Percentiles rank a stretch among this genome's conserved stretches.
These are phyloP conservation scores for Crotalus tigris DNA, from an alignment of 2,113 vertebrate species.

Conservation along the genomic window DNA sequence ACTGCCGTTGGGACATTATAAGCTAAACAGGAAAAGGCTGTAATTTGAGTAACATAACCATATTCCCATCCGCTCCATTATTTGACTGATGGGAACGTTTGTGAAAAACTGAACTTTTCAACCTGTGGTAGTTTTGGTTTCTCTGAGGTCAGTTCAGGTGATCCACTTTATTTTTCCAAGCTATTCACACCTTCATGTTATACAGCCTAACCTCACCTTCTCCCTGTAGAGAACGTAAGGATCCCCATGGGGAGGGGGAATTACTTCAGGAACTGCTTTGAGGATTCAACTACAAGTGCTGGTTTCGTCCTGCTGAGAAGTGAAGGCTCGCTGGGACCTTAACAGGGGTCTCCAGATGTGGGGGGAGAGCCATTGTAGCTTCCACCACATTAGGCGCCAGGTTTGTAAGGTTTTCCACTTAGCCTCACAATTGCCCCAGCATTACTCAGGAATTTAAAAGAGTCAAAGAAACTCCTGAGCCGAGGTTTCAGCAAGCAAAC, in stretches of 20 bases:
- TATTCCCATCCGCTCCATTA: neutral
- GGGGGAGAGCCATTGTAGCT: too few species aligned
- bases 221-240: neutral
- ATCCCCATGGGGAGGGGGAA: neutral
- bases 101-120: neutral
- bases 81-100: neutral
- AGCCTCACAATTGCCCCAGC: too few species aligned
- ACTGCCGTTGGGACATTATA: constrained; percentile 32
- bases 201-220: neutral
- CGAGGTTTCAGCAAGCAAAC: too few species aligned
- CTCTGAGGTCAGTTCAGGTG: neutral
- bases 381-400: too few species aligned
- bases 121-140: neutral
- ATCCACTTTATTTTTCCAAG: neutral
- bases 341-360: too few species aligned
- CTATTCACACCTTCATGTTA: neutral
- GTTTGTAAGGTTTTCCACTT: too few species aligned
- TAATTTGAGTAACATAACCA: fast-evolving
- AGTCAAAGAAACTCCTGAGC: too few species aligned
- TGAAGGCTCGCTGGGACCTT: too few species aligned
- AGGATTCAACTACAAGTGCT: neutral
- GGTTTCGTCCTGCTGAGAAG: too few species aligned
- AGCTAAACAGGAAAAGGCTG: constrained; percentile 45
- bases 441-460: too few species aligned
- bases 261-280: neutral